phyloP scores from a whole-genome alignment of 2,113 vertebrate genomes.

The Cryptotis parvus region DNA sequence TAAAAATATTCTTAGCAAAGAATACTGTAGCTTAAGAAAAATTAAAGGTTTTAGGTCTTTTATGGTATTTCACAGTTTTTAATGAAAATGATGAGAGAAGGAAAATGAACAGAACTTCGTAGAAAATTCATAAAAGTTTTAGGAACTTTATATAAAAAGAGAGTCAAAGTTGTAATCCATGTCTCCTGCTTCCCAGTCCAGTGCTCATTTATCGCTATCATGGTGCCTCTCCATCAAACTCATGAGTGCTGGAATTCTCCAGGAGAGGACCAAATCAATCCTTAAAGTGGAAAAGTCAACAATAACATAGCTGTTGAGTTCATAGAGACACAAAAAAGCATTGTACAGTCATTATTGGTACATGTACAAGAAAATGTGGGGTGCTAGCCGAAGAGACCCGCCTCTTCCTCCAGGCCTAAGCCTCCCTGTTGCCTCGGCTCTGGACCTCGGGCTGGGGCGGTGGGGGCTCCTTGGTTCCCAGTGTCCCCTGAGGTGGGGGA shows the following conservation, averaged over 20 bases:
- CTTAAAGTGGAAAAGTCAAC: background rate
- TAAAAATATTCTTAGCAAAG: constrained; percentile 1
- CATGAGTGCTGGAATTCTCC: background rate
- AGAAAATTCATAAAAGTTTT: no score
- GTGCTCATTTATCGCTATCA: background rate
- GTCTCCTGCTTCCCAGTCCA: background rate
- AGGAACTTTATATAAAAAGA: constrained; percentile 7
- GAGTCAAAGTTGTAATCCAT: background rate
- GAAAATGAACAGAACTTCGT: background rate
- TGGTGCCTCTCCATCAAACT: background rate
- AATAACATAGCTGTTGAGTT: background rate
- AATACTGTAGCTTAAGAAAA: background rate
- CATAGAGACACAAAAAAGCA: background rate
- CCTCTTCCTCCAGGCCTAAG: no score
- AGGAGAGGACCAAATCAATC: background rate
- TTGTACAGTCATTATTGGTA: background rate
- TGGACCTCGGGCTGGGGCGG: no score
- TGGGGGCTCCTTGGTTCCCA: no score
- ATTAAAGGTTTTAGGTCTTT: background rate
- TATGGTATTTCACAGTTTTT: background rate
- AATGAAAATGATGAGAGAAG: background rate
- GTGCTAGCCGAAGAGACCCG: no score
- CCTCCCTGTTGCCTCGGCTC: no score
- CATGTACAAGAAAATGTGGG: constrained; percentile 23
- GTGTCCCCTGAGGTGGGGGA: no score